Evolutionary conservation across 2,113 vertebrate genomes (phyloP), one percentile per base, ranked within the genome.

Genomic region (Neomonachus schauinslandi): DNA sequence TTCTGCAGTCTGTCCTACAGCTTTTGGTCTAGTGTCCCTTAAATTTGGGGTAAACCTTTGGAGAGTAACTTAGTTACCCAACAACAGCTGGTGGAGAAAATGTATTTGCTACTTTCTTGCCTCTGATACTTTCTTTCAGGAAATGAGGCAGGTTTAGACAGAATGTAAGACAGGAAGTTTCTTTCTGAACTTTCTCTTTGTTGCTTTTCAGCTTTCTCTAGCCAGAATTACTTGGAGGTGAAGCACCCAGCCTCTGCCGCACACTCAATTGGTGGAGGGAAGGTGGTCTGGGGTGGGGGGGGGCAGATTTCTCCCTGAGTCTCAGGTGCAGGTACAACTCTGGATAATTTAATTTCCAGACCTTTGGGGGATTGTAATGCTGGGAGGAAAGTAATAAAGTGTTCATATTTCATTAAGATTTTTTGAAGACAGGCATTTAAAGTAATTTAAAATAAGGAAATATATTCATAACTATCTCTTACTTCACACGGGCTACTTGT

Each of bases 401-500:
- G 18, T 77, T 63, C 26, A 81, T 7, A 89, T 84, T 93, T 92
- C 51, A 36, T 79, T 42, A 61, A 4, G 18, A 96, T 19, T 13
- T 95, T 96, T 46, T 92, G 53, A 81, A 77, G 77, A 76, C 0
- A 59, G 36, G 46, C 28, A 91, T 57, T 69, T 33, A 8, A 97
- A 92, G 33, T 71, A 67, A 76, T 28, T 84, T 9, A 67, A n/a
- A 71, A 16, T 24, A 53, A 79, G 15, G n/a, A 91, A 81, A 59
- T 61, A 49, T 16, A 55, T 8, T 39, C 36, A 57, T 26, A 95
- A 76, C 46, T 24, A 7, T 57, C 24, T 85, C 99, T 99, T 99
- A 99, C 99, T 0, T 98, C 84, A 98, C 97, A 8, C 0, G 39
- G 67, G 98, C 97, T 90, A 42, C 0, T 91, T 98, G 97, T 88